These are phyloP conservation scores for Tympanoctomys barrerae DNA, from an alignment of 2,797 vertebrate species.

Conservation along the genomic window DNA sequence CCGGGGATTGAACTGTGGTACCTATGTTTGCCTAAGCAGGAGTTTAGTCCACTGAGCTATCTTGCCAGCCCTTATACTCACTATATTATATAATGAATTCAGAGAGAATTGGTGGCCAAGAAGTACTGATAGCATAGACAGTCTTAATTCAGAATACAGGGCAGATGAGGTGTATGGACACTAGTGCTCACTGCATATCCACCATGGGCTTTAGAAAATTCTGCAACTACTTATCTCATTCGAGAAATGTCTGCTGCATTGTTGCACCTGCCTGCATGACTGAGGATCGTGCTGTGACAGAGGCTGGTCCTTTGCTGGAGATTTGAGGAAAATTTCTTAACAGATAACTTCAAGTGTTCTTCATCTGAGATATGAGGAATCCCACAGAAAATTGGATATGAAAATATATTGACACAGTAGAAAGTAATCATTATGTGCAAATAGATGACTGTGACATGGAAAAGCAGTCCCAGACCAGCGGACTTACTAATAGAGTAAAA, in stretches of 20 bases:
- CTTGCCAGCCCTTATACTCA: too few relatives aligned
- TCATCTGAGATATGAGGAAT: slow-evolving; percentile 10
- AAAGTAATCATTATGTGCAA: neutral
- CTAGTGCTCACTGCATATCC: neutral
- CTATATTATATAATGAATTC: neutral
- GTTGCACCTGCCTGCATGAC: neutral
- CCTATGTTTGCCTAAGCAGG: too few relatives aligned
- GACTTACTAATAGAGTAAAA: neutral
- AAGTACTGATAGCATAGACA: neutral
- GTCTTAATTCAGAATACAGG: neutral
- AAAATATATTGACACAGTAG: slow-evolving; percentile 11
- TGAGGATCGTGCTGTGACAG: neutral
- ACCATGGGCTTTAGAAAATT: neutral
- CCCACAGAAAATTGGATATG: slow-evolving; percentile 33
- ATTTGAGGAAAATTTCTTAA: slow-evolving; percentile 53
- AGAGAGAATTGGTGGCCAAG: slow-evolving; percentile 13
- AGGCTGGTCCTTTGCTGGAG: neutral
- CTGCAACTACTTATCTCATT: neutral
- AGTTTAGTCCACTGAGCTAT: too few relatives aligned
- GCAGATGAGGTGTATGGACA: neutral
- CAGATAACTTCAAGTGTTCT: slow-evolving; percentile 28
- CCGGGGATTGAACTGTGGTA: too few relatives aligned
- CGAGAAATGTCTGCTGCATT: neutral
- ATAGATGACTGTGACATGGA: neutral
- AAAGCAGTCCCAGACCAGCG: neutral